A percentile compares a stretch with the other conserved stretches of the same genome.
These are phyloP conservation scores for Halocaridina rubra DNA, from an alignment of 2,888 invertebrate species.

Conservation along the genomic window DNA sequence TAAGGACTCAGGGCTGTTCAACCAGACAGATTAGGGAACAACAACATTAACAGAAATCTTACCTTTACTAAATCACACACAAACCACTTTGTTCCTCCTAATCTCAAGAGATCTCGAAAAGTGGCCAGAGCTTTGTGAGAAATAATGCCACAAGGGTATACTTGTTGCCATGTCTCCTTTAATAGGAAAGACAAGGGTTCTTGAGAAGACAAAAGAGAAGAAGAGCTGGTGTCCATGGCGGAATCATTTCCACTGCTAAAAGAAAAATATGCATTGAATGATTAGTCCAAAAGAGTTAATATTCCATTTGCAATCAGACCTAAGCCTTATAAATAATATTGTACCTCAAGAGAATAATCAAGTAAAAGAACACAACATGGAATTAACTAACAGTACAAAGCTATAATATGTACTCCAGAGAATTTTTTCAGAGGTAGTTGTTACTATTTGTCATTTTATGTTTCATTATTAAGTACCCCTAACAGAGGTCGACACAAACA, in stretches of 20 bases:
- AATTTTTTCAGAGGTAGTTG: too few species aligned
- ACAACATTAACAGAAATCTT: too few species aligned
- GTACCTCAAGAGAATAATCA: background rate
- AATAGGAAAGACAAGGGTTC: conserved; percentile 55
- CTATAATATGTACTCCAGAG: too few species aligned
- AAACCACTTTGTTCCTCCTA: conserved; percentile 59
- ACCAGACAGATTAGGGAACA: too few species aligned
- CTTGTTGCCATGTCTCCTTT: conserved; percentile 51
- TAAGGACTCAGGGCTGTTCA: too few species aligned
- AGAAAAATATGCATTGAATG: too few species aligned
- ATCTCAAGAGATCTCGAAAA: conserved; percentile 51
- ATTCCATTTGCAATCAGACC: background rate
- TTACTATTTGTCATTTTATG: too few species aligned
- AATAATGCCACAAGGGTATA: conserved; percentile 48
- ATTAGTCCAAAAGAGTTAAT: background rate
- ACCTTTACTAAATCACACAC: conserved; percentile 51
- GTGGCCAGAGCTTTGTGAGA: conserved; percentile 44
- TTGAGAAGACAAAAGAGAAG: conserved; percentile 33
- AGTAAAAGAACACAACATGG: background rate
- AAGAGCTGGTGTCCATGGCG: background rate
- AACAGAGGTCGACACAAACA: too few species aligned
- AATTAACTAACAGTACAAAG: too few species aligned
- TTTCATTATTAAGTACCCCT: too few species aligned
- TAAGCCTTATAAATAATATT: background rate
- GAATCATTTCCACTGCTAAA: background rate